Evolutionary conservation across 2,888 invertebrate genomes (phyloP), one percentile per base, ranked within the genome.

Genomic region (Adela reaumurella): DNA sequence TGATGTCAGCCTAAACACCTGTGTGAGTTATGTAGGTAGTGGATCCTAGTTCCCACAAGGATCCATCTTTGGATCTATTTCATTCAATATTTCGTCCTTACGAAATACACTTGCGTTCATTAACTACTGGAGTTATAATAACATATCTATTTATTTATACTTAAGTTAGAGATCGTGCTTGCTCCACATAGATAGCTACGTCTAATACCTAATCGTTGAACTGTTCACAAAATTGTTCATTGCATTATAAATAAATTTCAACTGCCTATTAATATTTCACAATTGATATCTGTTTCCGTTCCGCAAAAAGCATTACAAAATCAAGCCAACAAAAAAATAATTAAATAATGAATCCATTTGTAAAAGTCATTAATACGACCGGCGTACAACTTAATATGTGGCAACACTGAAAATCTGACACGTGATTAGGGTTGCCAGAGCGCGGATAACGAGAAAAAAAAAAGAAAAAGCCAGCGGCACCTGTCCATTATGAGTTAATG

Each of bases 391-490:
- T 59, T 59, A 67, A 65, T 62, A 63, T 60, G 62, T 59, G 60
- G 59, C 64, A 68, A 65, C 67, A 65, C 64, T 11, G 35, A 3
- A 76, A 77, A 78, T 74, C 77, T 74, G 77, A 77, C 77, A 71
- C 64, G 58, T 78, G 77, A 78, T 74, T 74, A 76, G 77, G 77
- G 77, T 77, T 74, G 63, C 76, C 65, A 68, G 60, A 61, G 60
- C 57, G 59, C 68, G 72, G 74, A 70, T 62, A 67, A 65, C 65
- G 54, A 64, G 61, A 63, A 35, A 14, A 35, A 35, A 35, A 35
- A 35, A 24, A 24, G 4, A 24, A n/a, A 24, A 14, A 14, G 35
- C 6, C 35, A 35, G 35, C 6, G 35, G 35, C 35, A 35, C 35
- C 35, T 35, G 35, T 35, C 35, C 35, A 35, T 35, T 35, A 35